Evolutionary conservation across 1,140 invertebrate genomes (phyloP).

Genomic region (Diprion similis): DNA sequence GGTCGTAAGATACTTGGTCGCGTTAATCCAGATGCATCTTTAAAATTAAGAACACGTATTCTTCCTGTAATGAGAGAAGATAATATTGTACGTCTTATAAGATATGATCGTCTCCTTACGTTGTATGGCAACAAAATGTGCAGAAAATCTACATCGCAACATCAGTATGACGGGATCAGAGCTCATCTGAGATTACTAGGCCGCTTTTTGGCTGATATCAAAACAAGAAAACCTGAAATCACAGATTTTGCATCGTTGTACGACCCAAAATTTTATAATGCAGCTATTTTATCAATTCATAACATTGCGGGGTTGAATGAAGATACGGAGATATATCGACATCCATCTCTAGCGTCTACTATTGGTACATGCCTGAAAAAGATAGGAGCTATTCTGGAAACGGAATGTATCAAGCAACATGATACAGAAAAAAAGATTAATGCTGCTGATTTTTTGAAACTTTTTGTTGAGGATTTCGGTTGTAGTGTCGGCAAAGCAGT

Average conservation of each 20-base stretch:
- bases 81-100: slow-evolving; percentile 16
- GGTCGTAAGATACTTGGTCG: slow-evolving; percentile 11
- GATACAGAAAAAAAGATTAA: slow-evolving; percentile 21
- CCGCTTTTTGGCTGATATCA: slow-evolving; percentile 47
- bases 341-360: slow-evolving; percentile 22
- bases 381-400: slow-evolving; percentile 20
- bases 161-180: slow-evolving; percentile 27
- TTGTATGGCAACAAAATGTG: slow-evolving; percentile 27
- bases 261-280: slow-evolving; percentile 28
- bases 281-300: slow-evolving; percentile 15
- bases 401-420: slow-evolving; percentile 26
- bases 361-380: slow-evolving; percentile 22
- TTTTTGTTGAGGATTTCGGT: slow-evolving; percentile 22
- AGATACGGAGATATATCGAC: slow-evolving; percentile 12
- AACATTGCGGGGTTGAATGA: slow-evolving; percentile 24
- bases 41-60: slow-evolving; percentile 10
- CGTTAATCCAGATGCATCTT: slow-evolving; percentile 14
- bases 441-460: slow-evolving; percentile 22
- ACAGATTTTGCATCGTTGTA: slow-evolving; percentile 25
- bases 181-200: slow-evolving; percentile 25
- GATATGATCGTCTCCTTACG: slow-evolving; percentile 28
- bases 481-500: slow-evolving; percentile 26
- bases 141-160: slow-evolving; percentile 21
- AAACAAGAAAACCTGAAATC: slow-evolving; percentile 27
- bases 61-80: slow-evolving; percentile 26